These are phyloP conservation scores for Catalaphyllia jardinei DNA, from an alignment of 64 coral and sea anemone species.

Conservation along the genomic window DNA sequence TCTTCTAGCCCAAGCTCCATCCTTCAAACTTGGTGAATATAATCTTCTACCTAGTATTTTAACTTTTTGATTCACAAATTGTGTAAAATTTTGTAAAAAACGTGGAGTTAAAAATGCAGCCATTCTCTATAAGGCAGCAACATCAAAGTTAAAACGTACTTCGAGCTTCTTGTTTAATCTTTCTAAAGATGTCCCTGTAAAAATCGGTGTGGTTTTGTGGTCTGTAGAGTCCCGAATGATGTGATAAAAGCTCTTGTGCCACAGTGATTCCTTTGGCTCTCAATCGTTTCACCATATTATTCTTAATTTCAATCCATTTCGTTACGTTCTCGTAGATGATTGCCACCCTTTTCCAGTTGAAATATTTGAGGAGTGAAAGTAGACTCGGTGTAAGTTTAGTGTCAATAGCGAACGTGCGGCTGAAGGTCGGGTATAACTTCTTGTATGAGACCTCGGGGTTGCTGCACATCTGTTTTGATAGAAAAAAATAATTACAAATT, in stretches of 20 bases:
- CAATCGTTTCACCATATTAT: constrained; percentile 67
- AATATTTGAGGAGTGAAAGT: constrained; percentile 77
- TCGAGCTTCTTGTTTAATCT: constrained; percentile 56
- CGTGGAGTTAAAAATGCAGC: not conserved
- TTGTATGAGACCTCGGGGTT: constrained; percentile 85
- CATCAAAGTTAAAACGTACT: constrained; percentile 36
- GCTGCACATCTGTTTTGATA: constrained; percentile 74
- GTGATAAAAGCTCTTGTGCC: constrained; percentile 59
- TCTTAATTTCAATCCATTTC: constrained; percentile 94
- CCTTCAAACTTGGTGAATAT: no score
- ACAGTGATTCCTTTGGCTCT: constrained; percentile 71
- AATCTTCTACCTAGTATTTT: no score
- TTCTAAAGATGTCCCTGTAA: constrained; percentile 53
- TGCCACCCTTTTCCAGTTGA: constrained; percentile 79
- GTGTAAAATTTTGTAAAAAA: no score
- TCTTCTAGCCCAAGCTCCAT: no score
- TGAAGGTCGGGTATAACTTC: constrained; percentile 83
- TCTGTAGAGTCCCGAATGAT: constrained; percentile 52
- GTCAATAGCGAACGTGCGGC: constrained; percentile 82
- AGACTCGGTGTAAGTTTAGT: constrained; percentile 74
- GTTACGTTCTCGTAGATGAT: constrained; percentile 93
- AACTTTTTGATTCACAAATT: no score
- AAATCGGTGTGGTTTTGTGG: constrained; percentile 57
- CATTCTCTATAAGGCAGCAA: not conserved
- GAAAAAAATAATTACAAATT: not conserved